phyloP scores from a whole-genome alignment of 1,140 invertebrate species.

The Brachionus rotundiformis region DNA sequence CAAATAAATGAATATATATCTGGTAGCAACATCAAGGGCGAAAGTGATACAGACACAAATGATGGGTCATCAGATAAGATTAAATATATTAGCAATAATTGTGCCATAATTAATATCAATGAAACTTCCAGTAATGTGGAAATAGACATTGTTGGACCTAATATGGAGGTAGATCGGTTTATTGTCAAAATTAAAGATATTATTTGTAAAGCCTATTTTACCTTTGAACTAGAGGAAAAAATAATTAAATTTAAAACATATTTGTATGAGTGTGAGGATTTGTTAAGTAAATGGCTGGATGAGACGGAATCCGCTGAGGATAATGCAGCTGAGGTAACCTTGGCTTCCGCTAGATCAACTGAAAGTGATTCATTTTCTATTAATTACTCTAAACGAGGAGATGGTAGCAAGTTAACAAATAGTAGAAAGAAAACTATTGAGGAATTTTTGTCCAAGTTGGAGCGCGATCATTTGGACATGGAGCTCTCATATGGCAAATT shows the following conservation, averaged over 20 bases:
- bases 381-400: neutral
- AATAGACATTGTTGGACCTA: conserved; percentile 31
- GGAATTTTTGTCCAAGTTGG: conserved; percentile 47
- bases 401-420: conserved; percentile 25
- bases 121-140: conserved; percentile 43
- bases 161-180: conserved; percentile 33
- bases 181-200: conserved; percentile 47
- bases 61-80: conserved; percentile 25
- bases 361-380: conserved; percentile 26
- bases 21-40: neutral
- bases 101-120: conserved; percentile 45
- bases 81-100: conserved; percentile 40
- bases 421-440: conserved; percentile 41
- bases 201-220: conserved; percentile 52
- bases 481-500: conserved; percentile 48
- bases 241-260: conserved; percentile 51
- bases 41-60: neutral
- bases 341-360: neutral
- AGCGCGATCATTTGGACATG: conserved; percentile 50
- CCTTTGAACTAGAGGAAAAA: conserved; percentile 45
- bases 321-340: conserved; percentile 7
- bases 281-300: conserved; percentile 23
- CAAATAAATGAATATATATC: conserved; percentile 18
- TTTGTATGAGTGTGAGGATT: conserved; percentile 44
- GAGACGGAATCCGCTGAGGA: neutral